Conservation (phyloP, 2,888 invertebrate genomes). For the Schrankia costaestrigalis region DNA sequence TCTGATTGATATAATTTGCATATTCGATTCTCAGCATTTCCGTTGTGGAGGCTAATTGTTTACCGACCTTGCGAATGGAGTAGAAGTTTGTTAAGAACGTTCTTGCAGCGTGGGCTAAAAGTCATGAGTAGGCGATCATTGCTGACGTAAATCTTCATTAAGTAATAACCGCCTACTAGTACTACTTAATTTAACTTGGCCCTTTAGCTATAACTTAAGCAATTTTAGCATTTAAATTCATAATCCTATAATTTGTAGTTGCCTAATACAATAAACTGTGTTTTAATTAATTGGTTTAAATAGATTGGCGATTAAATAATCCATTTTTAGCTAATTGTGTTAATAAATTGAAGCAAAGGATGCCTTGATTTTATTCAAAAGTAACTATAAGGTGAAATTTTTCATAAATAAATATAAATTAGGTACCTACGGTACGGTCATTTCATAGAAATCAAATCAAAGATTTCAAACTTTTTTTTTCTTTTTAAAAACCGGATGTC, state of each 20-base stretch:
- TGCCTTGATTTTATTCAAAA: too few relatives aligned
- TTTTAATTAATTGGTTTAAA: too few relatives aligned
- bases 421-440: too few relatives aligned
- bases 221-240: conserved; percentile 7
- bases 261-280: too few relatives aligned
- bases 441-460: too few relatives aligned
- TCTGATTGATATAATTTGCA: conserved; percentile 63
- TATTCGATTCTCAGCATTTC: conserved; percentile 73
- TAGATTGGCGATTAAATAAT: too few relatives aligned
- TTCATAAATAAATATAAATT: too few relatives aligned
- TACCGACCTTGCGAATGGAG: conserved; percentile 62
- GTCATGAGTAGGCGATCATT: conserved; percentile 41
- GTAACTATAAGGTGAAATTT: too few relatives aligned
- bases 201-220: conserved; percentile 15
- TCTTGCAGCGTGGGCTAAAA: conserved; percentile 50
- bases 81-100: conserved; percentile 39
- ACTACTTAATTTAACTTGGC: conserved; percentile 9
- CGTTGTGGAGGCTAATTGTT: conserved; percentile 61
- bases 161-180: conserved; percentile 16
- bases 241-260: background rate
- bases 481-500: too few relatives aligned
- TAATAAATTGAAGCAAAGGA: too few relatives aligned
- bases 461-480: too few relatives aligned
- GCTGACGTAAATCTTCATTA: conserved; percentile 42
- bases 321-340: too few relatives aligned